Conservation (phyloP, 2,113 vertebrate species). For the Platysternon megacephalum region DNA sequence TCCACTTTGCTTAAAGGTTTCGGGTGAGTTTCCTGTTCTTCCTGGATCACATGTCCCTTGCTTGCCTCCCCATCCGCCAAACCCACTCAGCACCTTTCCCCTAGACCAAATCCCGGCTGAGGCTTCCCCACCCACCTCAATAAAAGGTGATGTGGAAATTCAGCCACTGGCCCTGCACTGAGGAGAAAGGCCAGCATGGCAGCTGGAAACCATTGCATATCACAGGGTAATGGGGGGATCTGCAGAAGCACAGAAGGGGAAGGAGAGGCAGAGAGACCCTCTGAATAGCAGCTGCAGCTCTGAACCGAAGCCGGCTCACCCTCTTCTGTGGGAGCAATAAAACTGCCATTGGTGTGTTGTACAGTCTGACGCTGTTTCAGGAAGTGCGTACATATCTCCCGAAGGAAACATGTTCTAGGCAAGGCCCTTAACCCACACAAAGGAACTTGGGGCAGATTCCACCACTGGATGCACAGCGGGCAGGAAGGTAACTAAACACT, state of each 20-base stretch:
- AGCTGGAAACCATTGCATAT: not conserved
- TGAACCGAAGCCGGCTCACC: not conserved
- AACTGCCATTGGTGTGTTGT: not conserved
- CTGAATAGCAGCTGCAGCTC: not conserved
- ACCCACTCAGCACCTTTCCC: not conserved
- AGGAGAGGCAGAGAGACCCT: not conserved
- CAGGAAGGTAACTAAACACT: not conserved
- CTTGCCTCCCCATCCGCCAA: not conserved
- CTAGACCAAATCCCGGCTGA: not conserved
- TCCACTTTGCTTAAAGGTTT: not conserved
- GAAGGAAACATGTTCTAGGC: not conserved
- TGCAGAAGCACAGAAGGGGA: not conserved
- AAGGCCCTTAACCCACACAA: not conserved
- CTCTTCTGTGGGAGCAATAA: not conserved
- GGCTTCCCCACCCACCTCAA: not conserved
- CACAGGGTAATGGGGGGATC: not conserved
- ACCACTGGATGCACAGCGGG: not conserved
- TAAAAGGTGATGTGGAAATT: not conserved
- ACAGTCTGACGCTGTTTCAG: not conserved
- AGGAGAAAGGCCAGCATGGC: not conserved
- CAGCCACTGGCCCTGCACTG: not conserved
- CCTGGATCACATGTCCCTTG: fast-evolving
- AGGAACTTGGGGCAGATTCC: not conserved
- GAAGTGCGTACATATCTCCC: not conserved
- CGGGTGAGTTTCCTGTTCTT: fast-evolving